A percentile compares a stretch with the other conserved stretches of the same genome.
Evolutionary conservation across 2,797 vertebrate genomes (phyloP).

Genomic region (Miichthys miiuy): DNA sequence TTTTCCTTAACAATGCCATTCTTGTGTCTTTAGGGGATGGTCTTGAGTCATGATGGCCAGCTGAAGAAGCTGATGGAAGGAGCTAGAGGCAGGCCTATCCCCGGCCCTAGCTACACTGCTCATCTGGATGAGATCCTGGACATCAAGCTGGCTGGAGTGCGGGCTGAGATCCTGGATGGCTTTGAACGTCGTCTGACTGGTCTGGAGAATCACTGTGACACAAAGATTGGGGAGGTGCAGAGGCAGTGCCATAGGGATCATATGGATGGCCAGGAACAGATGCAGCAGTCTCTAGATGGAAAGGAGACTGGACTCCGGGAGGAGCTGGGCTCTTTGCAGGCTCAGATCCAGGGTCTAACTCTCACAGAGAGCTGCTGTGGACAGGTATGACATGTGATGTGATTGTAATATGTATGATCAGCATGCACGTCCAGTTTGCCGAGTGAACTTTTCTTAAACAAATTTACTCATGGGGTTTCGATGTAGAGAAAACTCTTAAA

Average conservation of each 20-base stretch:
- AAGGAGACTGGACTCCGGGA: conserved; percentile 91
- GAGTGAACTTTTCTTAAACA: background rate
- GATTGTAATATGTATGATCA: background rate
- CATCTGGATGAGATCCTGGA: conserved; percentile 90
- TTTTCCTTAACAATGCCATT: background rate
- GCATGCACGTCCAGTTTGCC: background rate
- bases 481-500: background rate
- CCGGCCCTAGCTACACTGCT: conserved; percentile 80
- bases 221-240: conserved; percentile 89
- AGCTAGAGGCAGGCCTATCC: conserved; percentile 82
- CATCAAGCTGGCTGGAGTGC: conserved; percentile 86
- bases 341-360: conserved; percentile 92
- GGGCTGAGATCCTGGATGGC: conserved; percentile 90
- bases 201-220: conserved; percentile 89
- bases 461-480: background rate
- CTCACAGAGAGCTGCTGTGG: conserved; percentile 93
- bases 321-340: conserved; percentile 91
- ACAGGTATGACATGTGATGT: conserved; percentile 74
- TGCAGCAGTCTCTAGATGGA: conserved; percentile 93
- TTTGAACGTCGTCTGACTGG: conserved; percentile 91
- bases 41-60: conserved; percentile 93
- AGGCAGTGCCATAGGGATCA: conserved; percentile 92
- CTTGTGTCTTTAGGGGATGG: conserved; percentile 85
- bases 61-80: conserved; percentile 91
- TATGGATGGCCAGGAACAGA: conserved; percentile 89